Base-by-base conservation (phyloP, 2,113 vertebrate species). In the Hydropotes inermis region DNA sequence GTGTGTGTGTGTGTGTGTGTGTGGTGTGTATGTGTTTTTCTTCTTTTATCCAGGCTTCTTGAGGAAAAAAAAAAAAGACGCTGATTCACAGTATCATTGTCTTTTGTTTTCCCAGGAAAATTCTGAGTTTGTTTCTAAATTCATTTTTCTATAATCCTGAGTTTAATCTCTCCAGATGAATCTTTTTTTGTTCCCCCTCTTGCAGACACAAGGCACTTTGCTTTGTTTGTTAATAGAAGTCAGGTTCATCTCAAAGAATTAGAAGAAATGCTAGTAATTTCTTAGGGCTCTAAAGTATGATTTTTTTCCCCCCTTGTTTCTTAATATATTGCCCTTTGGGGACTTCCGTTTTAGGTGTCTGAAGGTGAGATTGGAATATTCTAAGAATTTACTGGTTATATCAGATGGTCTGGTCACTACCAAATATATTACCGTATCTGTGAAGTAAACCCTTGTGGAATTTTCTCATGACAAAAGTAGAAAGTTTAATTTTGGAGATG, bases 51-150 rank as follows among this genome's bases (percentile, higher is more conserved):
- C 87, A 78, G 50, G 85, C 82, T 94, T 61, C 67, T 58, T 54
- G 54, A 74, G 36, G 25, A 0, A 2, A 7, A 36, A n/a, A 52
- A 23, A 54, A n/a, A 82, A 57, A 52, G 39, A 91, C 39, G 92
- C 95, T 96, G 92, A 97, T 97, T 98, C 97, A 98, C 95, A 79
- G 90, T 93, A 82, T 81, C 50, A 92, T 85, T 97, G 81, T 95
- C 93, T 97, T 97, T 96, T 96, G 64, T 95, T 96, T 97, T 91
- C 78, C 88, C 45, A 47, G 45, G 79, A 78, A 89, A 97, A 92
- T 97, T 96, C 74, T 92, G 67, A 92, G 43, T 95, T 91, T 88
- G n/a, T 78, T 74, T 97, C 36, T 67, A 64, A 87, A 87, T 79
- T 89, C 83, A 58, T 84, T 96, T 94, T 76, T 79, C 36, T 86